Base-by-base conservation (phyloP, 2,113 vertebrate species). In the Caranx ignobilis region DNA sequence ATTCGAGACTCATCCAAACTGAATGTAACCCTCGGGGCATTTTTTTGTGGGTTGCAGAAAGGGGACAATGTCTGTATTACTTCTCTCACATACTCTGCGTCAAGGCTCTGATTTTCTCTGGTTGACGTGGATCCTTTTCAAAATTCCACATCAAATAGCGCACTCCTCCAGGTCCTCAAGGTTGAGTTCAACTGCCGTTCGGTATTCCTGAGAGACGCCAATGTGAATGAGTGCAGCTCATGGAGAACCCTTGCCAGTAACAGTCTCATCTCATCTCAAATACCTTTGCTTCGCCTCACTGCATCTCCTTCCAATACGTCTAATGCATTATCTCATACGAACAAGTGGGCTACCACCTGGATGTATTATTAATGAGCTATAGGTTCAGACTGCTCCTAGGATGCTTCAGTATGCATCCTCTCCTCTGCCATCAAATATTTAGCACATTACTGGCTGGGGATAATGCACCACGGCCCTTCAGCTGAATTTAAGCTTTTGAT, bases 351-450 rank as follows among this genome's bases (percentile, higher is more conserved):
- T 37, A 62, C 57, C 62, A 65, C 32, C 75, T 18, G 76, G 32
- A 84, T 95, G 50, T 71, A 93, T 93, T 94, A 95, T 94, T 91
- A 85, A 95, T 91, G 83, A 80, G 83, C 88, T 88, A 81, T 93
- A 90, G 67, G 86, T 88, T 84, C 63, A 82, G 90, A 89, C 75
- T 82, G 87, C 80, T 88, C 86, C 71, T 55, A 50, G 11, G 75
- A 74, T 52, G 82, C 87, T 79, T 85, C 61, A 75, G 81, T 9
- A 41, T 75, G 77, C 80, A 56, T 77, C 88, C 72, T 84, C 78
- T 71, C 73, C 72, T 55, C 75, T 9, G 19, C 54, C 70, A 91
- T 94, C 81, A 93, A 95, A 94, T 94, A 95, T 95, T 95, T 82
- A 94, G 62, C 87, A 79, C 62, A 37, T 56, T 56, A 68, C 32